Base-by-base conservation (phyloP, 1,140 invertebrate genomes). In the Leucophenga varia region DNA sequence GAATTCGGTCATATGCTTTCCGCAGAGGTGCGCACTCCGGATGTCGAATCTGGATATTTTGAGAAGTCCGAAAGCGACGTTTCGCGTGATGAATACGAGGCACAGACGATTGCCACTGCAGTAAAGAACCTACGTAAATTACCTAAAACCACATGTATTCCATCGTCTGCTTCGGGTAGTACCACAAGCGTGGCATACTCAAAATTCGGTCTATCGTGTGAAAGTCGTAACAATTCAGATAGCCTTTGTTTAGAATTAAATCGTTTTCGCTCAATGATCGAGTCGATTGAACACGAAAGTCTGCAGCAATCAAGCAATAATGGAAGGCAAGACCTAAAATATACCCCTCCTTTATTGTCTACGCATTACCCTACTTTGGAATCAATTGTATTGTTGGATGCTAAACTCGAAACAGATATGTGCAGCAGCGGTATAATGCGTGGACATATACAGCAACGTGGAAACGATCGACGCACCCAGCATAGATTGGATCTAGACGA, bases 1-100 rank as follows among this genome's bases (percentile, higher is more conserved):
- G 68, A 71, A 34, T 71, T 68, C 25, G 68, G 68, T 0, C 60
- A 71, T 18, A 55, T 68, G 52, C 25, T 71, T 7, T 53, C 54
- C 6, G 46, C 49, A 3, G 57, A 63, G 34, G 61, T 65, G n/a
- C 56, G 61, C 18, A 72, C 68, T 2, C 68, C 68, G 8, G 68
- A 72, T 13, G 64, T 72, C 2, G 68, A 72, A 22, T 72, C 68
- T 0, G 68, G 68, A 0, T 72, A 72, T 20, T 72, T 72, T 30
- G 68, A 72, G 22, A 68, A 65, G 17, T 72, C 68, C 46, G 68
- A 72, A 40, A 63, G 56, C 14, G 45, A 39, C 51, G 49, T 49
- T 5, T 67, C 64, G 1, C 51, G 64, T 3, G 65, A 70, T 2
- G 65, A 70, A 6, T 57, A 52, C 36, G 65, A 63, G 4, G 47